Conservation (phyloP, 2,113 vertebrate species). For the Pedionomus torquatus region DNA sequence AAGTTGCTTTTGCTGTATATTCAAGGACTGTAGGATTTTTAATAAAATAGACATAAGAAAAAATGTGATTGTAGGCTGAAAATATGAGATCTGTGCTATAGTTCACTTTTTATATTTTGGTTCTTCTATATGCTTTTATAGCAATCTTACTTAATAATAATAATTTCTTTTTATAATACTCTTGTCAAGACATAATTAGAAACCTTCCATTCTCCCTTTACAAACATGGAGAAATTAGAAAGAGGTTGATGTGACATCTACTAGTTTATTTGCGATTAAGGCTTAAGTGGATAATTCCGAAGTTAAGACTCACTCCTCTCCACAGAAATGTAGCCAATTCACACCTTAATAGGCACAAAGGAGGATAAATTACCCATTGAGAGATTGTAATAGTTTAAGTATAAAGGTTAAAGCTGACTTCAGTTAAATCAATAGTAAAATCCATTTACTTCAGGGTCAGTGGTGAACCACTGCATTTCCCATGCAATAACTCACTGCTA, state of each 20-base stretch:
- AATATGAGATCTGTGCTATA: background rate
- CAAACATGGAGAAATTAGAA: background rate
- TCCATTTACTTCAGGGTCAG: background rate
- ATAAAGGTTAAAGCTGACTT: background rate
- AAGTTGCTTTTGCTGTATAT: background rate
- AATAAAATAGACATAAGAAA: background rate
- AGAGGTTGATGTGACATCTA: background rate
- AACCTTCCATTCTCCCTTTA: background rate
- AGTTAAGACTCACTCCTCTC: background rate
- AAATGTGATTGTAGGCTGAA: background rate
- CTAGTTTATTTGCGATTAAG: background rate
- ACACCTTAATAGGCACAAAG: background rate
- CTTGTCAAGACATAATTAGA: background rate
- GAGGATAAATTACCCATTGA: background rate
- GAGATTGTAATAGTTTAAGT: background rate
- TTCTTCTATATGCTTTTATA: background rate
- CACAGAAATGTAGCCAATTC: background rate
- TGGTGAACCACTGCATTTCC: background rate
- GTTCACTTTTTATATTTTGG: background rate
- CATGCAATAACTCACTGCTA: background rate
- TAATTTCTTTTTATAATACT: background rate
- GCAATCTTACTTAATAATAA: background rate
- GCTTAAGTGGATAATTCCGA: background rate
- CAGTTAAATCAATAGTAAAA: constrained; percentile 11
- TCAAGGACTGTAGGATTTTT: background rate